Conservation (phyloP, 2,888 invertebrate genomes). For the Aporophyla nigra region DNA sequence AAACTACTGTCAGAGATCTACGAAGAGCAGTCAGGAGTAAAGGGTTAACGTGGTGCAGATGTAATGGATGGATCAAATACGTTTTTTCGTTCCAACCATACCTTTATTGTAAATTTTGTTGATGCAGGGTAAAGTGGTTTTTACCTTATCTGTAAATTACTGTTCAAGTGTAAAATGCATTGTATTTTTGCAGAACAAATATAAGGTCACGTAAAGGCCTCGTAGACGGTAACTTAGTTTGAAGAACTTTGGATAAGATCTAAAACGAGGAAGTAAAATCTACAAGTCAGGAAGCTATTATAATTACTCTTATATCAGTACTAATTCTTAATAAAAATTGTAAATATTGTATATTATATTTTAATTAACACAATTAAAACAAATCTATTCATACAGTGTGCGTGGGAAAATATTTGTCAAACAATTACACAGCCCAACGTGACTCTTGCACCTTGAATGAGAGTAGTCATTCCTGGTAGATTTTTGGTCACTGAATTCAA, state of each 20-base stretch:
- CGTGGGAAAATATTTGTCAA: too few relatives aligned
- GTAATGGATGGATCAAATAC: background rate
- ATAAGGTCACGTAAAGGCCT: background rate
- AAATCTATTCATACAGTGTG: background rate
- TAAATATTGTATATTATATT: too few relatives aligned
- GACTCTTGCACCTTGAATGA: too few relatives aligned
- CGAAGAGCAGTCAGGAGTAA: background rate
- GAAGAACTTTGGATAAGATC: background rate
- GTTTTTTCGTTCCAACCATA: background rate
- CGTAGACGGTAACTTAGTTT: too few relatives aligned
- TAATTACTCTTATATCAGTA: background rate
- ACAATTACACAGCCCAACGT: too few relatives aligned
- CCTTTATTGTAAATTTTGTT: background rate
- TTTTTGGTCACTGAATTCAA: too few relatives aligned
- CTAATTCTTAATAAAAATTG: background rate
- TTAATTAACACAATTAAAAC: background rate
- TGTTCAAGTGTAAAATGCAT: background rate
- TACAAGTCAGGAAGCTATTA: background rate
- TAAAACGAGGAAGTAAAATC: constrained; percentile 5
- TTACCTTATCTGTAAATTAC: background rate
- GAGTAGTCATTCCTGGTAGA: too few relatives aligned
- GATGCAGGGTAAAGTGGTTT: too few relatives aligned
- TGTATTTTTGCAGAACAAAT: background rate
- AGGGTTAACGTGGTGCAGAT: background rate
- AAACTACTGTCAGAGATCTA: background rate